Evolutionary conservation across 2,888 invertebrate species (phyloP), one percentile per base, ranked within the genome.

Genomic region (Hemithea aestivaria): DNA sequence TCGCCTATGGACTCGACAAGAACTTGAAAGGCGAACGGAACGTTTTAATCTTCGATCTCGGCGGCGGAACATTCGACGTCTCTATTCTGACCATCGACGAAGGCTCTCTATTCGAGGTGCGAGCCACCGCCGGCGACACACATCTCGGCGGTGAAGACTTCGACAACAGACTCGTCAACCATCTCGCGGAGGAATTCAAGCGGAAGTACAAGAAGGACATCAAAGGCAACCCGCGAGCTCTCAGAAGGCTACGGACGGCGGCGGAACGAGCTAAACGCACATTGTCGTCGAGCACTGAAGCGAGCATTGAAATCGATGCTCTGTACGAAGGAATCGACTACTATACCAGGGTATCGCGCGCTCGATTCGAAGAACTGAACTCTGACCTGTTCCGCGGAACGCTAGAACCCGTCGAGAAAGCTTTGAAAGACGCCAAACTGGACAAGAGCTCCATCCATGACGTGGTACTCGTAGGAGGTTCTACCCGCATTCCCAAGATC

Each of bases 61-160:
- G 91, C 9, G 89, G 89, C 20, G 89, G 89, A 42, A 94, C 94
- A 8, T 94, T 95, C 70, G 95, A 95, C 77, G 95, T 95, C 2
- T 95, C 95, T 31, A 91, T 95, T 45, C 80, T 96, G 27, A 93
- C 93, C 31, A 95, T 95, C 66, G 94, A 93, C 66, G 94, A 94
- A 71, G 89, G 93, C 24, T 89, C 90, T 1, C 65, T 89, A 40
- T 94, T 94, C 66, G 94, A 94, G 73, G 96, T 94, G 2, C 92
- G 91, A 68, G 88, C 95, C 0, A 96, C 94, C 1, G 93, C 94
- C 20, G 95, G 95, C 20, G 95, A 96, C 66, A 95, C 95, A 3
- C 95, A 94, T 66, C 87, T 94, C 34, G 94, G 94, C 10, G 94
- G 94, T 7, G 94, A 94, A 70, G 91, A 93, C 74, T 89, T 89